These are phyloP conservation scores for Cercocebus atys DNA, from an alignment of 2,113 vertebrate genomes.

Conservation along the genomic window DNA sequence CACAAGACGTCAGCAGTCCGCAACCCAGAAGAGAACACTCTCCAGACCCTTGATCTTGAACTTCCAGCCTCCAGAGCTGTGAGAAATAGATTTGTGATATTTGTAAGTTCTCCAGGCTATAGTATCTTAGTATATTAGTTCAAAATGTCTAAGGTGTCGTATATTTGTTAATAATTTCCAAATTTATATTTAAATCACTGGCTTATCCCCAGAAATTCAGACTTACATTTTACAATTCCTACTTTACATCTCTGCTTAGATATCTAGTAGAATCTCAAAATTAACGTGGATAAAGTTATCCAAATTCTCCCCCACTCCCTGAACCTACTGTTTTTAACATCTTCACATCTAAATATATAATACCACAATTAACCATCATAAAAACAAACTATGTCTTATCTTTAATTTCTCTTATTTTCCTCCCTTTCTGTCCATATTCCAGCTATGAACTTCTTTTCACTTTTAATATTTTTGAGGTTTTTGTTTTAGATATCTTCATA, in stretches of 20 bases:
- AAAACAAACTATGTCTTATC: neutral
- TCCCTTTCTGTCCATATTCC: neutral
- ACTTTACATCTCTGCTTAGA: too few species aligned
- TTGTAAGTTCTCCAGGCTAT: neutral
- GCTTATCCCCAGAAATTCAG: neutral
- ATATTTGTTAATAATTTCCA: neutral
- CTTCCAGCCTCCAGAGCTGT: neutral
- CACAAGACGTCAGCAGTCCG: neutral
- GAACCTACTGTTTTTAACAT: neutral
- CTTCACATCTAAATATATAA: neutral
- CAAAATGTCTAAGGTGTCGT: neutral
- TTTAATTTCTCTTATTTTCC: neutral
- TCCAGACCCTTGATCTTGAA: neutral
- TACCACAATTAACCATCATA: neutral
- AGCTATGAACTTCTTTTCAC: neutral
- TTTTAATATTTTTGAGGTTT: neutral
- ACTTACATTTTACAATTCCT: neutral
- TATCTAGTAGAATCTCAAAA: neutral
- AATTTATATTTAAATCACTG: neutral
- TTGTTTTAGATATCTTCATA: neutral
- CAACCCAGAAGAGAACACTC: neutral
- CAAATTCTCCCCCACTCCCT: neutral
- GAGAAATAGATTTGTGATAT: neutral
- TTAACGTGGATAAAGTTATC: neutral
- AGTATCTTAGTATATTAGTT: neutral